These are phyloP conservation scores for Flexamia atlantica DNA, from an alignment of 2,888 invertebrate species.

Conservation along the genomic window DNA sequence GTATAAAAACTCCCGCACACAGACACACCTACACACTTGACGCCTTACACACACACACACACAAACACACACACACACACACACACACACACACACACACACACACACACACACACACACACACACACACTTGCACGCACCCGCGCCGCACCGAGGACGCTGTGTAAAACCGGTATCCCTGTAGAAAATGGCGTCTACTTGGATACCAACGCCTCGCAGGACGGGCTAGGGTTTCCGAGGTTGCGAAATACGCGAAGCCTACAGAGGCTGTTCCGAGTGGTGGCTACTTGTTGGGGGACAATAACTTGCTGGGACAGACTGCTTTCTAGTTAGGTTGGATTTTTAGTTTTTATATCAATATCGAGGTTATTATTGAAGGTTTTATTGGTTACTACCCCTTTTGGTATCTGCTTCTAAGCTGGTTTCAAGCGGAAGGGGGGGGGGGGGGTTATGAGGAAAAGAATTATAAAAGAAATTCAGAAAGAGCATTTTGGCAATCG, in stretches of 20 bases:
- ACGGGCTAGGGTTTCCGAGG: slow-evolving; percentile 20
- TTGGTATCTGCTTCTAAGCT: no score
- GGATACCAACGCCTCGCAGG: slow-evolving; percentile 43
- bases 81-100: neutral
- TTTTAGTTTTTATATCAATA: no score
- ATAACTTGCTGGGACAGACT: no score
- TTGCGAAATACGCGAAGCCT: slow-evolving; percentile 38
- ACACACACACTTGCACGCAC: neutral
- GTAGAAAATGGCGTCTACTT: slow-evolving; percentile 54
- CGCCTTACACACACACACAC: slow-evolving; percentile 1
- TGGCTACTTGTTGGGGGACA: no score
- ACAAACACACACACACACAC: slow-evolving; percentile 4
- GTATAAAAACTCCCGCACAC: neutral
- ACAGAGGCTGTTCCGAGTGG: neutral
- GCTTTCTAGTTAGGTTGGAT: no score
- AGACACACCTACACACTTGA: neutral
- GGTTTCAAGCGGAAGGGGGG: no score
- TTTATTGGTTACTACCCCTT: no score
- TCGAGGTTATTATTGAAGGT: no score
- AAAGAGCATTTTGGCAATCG: no score
- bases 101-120: slow-evolving; percentile 29
- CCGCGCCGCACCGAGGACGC: neutral
- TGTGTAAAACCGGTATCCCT: slow-evolving; percentile 18
- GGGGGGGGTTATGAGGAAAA: no score
- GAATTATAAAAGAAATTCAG: no score